Percentiles rank a stretch among this genome's conserved stretches.
phyloP scores from a whole-genome alignment of 2,888 invertebrate genomes.

The Cremastobaeus sp. region DNA sequence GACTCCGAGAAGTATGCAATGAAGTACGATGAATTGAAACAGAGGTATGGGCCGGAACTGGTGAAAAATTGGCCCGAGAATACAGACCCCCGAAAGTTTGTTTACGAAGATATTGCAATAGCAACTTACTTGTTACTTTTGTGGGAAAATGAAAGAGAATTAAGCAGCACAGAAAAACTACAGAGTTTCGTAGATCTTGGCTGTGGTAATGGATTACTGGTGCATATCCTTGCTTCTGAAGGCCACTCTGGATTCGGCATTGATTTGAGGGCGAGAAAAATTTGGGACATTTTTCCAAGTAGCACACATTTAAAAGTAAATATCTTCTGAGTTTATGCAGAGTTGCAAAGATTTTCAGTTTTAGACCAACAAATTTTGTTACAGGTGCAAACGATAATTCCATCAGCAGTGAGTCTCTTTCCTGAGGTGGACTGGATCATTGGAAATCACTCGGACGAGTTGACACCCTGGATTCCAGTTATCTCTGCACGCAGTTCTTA shows the following conservation, averaged over 20 bases:
- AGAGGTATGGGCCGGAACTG: constrained; percentile 87
- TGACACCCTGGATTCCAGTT: constrained; percentile 99
- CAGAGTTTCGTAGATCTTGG: constrained; percentile 94
- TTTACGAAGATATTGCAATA: constrained; percentile 97
- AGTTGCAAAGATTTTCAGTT: neutral
- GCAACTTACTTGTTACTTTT: constrained; percentile 90
- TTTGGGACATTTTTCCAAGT: constrained; percentile 90
- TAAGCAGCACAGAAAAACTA: constrained; percentile 72
- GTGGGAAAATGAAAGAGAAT: constrained; percentile 83
- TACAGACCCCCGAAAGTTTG: constrained; percentile 96
- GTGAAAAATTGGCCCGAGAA: constrained; percentile 93
- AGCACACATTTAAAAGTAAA: constrained; percentile 83
- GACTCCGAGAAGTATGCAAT: constrained; percentile 84
- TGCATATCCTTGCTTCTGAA: constrained; percentile 90
- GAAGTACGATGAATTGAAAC: constrained; percentile 86
- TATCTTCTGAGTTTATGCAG: too few species aligned
- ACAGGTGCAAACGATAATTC: constrained; percentile 84
- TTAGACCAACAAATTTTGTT: constrained; percentile 61
- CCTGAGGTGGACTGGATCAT: constrained; percentile 94
- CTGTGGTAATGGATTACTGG: constrained; percentile 97
- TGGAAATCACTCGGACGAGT: constrained; percentile 99
- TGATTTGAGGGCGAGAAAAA: constrained; percentile 90
- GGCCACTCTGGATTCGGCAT: constrained; percentile 90
- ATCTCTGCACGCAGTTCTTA: constrained; percentile 89
- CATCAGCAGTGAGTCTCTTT: constrained; percentile 84